Evolutionary conservation across 1,140 invertebrate species (phyloP).

Genomic region (Brachionus plicatilis): DNA sequence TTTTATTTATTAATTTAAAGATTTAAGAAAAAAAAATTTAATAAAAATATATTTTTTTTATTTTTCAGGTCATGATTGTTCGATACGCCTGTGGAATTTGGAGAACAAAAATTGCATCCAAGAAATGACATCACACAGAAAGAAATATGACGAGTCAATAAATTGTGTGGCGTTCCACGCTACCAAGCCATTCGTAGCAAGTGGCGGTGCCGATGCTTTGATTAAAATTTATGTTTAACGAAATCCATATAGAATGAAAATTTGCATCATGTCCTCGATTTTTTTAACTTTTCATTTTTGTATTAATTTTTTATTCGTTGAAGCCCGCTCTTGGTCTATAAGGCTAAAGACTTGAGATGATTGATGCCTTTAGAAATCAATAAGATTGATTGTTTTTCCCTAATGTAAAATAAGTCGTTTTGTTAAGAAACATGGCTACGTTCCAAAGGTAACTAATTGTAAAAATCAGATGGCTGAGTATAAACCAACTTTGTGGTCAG

Average conservation of each 20-base stretch:
- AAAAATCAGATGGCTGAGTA: not conserved
- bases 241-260: not conserved
- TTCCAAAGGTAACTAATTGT: not conserved
- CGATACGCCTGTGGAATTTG: constrained; percentile 96
- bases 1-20: no score
- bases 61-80: constrained; percentile 84
- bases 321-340: not conserved
- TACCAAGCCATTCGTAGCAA: constrained; percentile 92
- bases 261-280: not conserved
- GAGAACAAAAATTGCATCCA: constrained; percentile 97
- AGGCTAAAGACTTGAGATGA: not conserved
- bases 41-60: constrained; percentile 43
- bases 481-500: not conserved
- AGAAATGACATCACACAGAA: constrained; percentile 97
- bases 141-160: constrained; percentile 99
- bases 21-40: no score
- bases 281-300: not conserved
- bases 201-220: constrained; percentile 92
- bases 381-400: constrained; percentile 14
- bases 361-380: not conserved
- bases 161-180: constrained; percentile 98
- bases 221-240: constrained; percentile 80
- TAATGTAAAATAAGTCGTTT: not conserved
- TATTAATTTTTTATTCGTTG: not conserved
- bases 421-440: not conserved